Base-by-base conservation (phyloP, 2,888 invertebrate species). In the Craniophora ligustri region DNA sequence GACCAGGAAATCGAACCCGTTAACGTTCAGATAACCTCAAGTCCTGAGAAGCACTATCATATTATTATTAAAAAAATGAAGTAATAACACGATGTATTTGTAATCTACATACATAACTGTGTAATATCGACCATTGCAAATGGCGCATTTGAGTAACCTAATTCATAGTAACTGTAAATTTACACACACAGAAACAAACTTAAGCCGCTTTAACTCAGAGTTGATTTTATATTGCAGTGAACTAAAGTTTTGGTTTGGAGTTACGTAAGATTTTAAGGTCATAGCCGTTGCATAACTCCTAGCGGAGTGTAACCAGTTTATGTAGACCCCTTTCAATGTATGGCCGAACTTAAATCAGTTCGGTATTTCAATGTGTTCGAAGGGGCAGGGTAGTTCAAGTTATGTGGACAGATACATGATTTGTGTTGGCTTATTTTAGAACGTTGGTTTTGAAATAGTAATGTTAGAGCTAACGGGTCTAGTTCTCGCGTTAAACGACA, bases 191-290 rank as follows among this genome's bases (percentile, higher is more conserved):
- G 69, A 81, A 79, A 48, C 6, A n/a, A 28, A 70, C 75, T 57
- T 49, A 79, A 78, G 5, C 0, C 0, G 0, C 0, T 0, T 2
- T 0, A 0, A 0, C 0, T 23, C 75, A 85, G 41, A 72, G 75
- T 64, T 50, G 5, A 75, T 63, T 73, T 61, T 73, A 10, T 15
- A 32, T 36, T 56, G 66, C 13, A 38, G 2, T 14, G 23, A 49
- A 58, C 55, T 49, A 56, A 72, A 81, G 84, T 85, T 87, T 86
- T 77, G 78, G 84, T 82, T 80, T 69, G 75, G 73, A 75, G 78
- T 91, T 91, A 91, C 91, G 90, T 91, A 90, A 91, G 70, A 75
- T 78, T 88, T 82, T 91, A 91, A 91, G 91, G 91, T 91, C 91
- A 87, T 62, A 67, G 62, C 55, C 46, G 69, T 90, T 91, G 91